Conservation (phyloP, 2,113 vertebrate species). For the Corythoichthys haematopterus region DNA sequence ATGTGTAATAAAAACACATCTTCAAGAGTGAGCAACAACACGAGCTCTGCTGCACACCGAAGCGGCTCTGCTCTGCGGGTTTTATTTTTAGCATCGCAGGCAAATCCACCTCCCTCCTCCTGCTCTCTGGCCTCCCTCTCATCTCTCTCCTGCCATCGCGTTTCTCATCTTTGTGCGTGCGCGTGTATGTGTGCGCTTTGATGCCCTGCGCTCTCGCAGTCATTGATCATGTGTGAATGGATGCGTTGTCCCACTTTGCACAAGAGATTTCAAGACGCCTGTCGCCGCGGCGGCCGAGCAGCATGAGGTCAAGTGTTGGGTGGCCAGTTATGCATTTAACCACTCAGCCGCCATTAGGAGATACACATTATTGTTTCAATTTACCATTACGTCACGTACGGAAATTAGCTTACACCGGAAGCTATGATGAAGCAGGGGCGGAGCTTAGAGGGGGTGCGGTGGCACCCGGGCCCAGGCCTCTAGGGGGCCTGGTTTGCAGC, state of each 20-base stretch:
- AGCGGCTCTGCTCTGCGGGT: constrained; percentile 48
- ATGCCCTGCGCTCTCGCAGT: constrained; percentile 31
- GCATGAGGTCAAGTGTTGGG: constrained; percentile 52
- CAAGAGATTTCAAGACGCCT: constrained; percentile 2
- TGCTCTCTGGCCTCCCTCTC: constrained; percentile 41
- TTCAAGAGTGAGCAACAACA: constrained; percentile 47
- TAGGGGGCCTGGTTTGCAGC: too few relatives aligned
- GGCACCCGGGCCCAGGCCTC: too few relatives aligned
- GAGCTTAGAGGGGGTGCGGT: too few relatives aligned
- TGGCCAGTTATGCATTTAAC: constrained; percentile 49
- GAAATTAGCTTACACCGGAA: too few relatives aligned
- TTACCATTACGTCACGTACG: too few relatives aligned
- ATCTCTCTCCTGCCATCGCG: constrained; percentile 47
- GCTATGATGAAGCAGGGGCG: too few relatives aligned
- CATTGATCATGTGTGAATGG: constrained; percentile 41
- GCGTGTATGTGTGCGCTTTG: neutral
- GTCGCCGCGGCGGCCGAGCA: constrained; percentile 36
- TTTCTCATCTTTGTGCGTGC: constrained; percentile 31
- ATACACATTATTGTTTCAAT: too few relatives aligned
- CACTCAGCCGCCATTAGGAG: neutral
- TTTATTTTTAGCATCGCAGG: constrained; percentile 72
- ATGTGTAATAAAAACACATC: constrained; percentile 23
- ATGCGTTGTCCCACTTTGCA: constrained; percentile 25
- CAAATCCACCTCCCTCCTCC: constrained; percentile 36
- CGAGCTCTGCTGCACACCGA: constrained; percentile 12